Percentiles rank a stretch among this genome's conserved stretches.
Conservation (phyloP, 2,888 invertebrate species). For the Dromius quadrimaculatus region DNA sequence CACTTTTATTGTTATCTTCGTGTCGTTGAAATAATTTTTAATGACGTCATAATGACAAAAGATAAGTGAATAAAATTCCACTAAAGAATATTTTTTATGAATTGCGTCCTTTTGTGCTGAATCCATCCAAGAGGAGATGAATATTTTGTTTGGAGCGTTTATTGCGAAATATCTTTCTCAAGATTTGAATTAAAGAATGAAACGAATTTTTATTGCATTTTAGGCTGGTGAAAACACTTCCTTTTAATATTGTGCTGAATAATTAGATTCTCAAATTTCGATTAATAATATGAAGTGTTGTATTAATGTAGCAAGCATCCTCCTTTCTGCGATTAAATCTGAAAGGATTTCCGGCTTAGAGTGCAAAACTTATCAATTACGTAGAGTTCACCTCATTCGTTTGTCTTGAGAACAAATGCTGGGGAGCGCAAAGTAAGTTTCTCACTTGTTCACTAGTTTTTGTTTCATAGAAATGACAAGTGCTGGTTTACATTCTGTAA, state of each 20-base stretch:
- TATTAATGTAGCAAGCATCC: neutral
- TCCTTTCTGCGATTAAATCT: no score
- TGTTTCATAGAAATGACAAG: no score
- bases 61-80: slow-evolving; percentile 44
- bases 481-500: no score
- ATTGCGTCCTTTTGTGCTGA: slow-evolving; percentile 19
- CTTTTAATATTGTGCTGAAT: no score
- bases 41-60: slow-evolving; percentile 41
- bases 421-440: no score
- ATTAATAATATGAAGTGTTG: neutral
- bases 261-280: slow-evolving; percentile 1
- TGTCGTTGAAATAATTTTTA: slow-evolving; percentile 47
- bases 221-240: neutral
- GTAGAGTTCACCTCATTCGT: no score
- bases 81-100: slow-evolving; percentile 47
- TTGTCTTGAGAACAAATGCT: no score
- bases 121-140: slow-evolving; percentile 31
- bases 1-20: no score
- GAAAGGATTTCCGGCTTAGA: no score
- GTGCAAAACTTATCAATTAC: no score
- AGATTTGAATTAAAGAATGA: slow-evolving; percentile 23
- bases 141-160: slow-evolving; percentile 25
- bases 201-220: slow-evolving; percentile 26
- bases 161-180: slow-evolving; percentile 11
- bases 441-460: no score